Percentiles rank a stretch among this genome's conserved stretches.
phyloP scores from a whole-genome alignment of 2,888 invertebrate species.

The Sphecodes monilicornis region DNA sequence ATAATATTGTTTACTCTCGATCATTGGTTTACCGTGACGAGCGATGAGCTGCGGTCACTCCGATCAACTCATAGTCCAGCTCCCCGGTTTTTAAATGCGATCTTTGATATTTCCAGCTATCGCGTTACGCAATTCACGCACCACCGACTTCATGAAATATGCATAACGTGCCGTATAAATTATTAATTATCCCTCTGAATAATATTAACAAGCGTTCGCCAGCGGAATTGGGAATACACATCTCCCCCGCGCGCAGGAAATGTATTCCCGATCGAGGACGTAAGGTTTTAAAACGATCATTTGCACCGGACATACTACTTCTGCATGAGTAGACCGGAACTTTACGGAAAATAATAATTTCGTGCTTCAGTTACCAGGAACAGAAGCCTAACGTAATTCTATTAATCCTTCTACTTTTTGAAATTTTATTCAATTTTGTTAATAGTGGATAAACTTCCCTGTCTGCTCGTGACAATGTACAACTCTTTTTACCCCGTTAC shows the following conservation, averaged over 20 bases:
- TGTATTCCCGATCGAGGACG: background rate
- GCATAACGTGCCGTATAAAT: constrained; percentile 11
- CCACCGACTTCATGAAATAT: constrained; percentile 18
- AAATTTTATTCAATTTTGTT: background rate
- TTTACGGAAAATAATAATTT: background rate
- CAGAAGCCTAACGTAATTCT: background rate
- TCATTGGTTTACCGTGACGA: constrained; percentile 8
- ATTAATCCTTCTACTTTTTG: background rate
- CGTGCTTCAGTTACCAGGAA: background rate
- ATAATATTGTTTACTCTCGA: constrained; percentile 41
- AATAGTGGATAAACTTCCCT: background rate
- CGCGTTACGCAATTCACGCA: background rate
- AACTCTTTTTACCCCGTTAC: background rate
- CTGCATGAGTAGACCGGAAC: background rate
- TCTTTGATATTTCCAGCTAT: background rate
- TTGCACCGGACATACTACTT: background rate
- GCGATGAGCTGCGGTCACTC: background rate
- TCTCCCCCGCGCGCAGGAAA: background rate
- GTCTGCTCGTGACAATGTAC: background rate
- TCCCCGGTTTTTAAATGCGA: background rate
- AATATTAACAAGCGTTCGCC: constrained; percentile 33
- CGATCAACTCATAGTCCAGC: background rate
- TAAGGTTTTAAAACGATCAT: background rate
- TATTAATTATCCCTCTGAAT: constrained; percentile 39
- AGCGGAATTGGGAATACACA: constrained; percentile 22